These are phyloP conservation scores for Rhaphigaster nebulosa DNA, from an alignment of 2,888 invertebrate genomes.

Conservation along the genomic window DNA sequence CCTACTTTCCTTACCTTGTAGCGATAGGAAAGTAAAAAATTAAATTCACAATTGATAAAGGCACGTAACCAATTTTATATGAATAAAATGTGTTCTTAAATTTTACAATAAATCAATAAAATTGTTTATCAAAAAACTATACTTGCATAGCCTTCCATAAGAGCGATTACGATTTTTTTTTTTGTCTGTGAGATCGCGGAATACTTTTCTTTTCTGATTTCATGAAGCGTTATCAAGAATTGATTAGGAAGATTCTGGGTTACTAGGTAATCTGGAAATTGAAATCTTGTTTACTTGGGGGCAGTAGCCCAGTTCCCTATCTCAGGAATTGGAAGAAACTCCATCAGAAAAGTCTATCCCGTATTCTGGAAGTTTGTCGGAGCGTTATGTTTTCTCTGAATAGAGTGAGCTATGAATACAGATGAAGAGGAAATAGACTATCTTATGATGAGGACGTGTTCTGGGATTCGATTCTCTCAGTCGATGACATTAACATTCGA, in stretches of 20 bases:
- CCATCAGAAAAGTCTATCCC: neutral
- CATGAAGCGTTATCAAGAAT: neutral
- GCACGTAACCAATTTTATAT: too few species aligned
- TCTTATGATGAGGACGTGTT: neutral
- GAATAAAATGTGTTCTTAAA: too few species aligned
- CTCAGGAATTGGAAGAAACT: neutral
- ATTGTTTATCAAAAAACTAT: too few species aligned
- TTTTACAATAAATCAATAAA: too few species aligned
- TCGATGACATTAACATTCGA: neutral
- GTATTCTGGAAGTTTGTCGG: slow-evolving; percentile 1
- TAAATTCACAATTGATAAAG: too few species aligned
- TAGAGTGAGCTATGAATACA: slow-evolving; percentile 1
- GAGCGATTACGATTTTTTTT: too few species aligned
- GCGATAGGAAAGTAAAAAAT: too few species aligned
- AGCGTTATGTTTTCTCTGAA: slow-evolving; percentile 19
- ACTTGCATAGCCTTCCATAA: too few species aligned
- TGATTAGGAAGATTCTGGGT: neutral
- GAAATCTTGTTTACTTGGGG: neutral
- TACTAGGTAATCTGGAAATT: neutral
- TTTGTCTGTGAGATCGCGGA: too few species aligned
- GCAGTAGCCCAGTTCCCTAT: neutral
- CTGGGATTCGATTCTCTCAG: neutral
- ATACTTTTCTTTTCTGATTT: neutral
- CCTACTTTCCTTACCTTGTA: too few species aligned
- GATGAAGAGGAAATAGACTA: slow-evolving; percentile 10